A percentile compares a stretch with the other conserved stretches of the same genome.
Conservation (phyloP, 2,797 vertebrate species). For the Thripadectes ignobilis region DNA sequence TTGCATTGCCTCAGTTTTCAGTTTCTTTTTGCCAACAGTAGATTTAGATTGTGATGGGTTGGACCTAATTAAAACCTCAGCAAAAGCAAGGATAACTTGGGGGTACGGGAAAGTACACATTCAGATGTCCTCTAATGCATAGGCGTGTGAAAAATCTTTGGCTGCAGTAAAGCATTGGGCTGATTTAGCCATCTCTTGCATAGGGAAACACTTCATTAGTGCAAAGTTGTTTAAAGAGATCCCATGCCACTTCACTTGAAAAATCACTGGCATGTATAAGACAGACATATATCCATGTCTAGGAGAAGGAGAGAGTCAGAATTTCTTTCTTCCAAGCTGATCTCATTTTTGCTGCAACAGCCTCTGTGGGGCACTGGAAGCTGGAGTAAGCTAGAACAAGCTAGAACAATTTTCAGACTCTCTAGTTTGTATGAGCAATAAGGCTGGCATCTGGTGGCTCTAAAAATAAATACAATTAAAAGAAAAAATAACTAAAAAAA, state of each 20-base stretch:
- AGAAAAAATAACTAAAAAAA: neutral
- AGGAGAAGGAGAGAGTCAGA: neutral
- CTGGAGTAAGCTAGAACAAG: neutral
- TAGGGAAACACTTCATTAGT: neutral
- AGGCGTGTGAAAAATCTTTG: neutral
- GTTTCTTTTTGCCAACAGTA: neutral
- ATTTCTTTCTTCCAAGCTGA: neutral
- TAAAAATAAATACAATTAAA: neutral
- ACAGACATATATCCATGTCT: neutral
- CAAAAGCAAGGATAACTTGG: neutral
- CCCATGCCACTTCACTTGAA: neutral
- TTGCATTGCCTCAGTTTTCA: neutral
- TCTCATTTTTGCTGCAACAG: neutral
- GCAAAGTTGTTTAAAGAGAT: neutral
- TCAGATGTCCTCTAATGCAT: fast-evolving
- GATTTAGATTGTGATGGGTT: neutral
- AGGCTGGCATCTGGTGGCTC: neutral
- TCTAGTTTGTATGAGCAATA: neutral
- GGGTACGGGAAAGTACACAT: neutral
- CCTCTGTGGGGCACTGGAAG: neutral
- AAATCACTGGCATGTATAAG: neutral
- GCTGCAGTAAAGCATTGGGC: neutral
- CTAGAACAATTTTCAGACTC: slow-evolving; percentile 17
- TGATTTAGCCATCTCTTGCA: neutral
- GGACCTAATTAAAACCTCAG: neutral